These are phyloP conservation scores for Halocaridina rubra DNA, from an alignment of 2,888 invertebrate genomes.

Conservation along the genomic window DNA sequence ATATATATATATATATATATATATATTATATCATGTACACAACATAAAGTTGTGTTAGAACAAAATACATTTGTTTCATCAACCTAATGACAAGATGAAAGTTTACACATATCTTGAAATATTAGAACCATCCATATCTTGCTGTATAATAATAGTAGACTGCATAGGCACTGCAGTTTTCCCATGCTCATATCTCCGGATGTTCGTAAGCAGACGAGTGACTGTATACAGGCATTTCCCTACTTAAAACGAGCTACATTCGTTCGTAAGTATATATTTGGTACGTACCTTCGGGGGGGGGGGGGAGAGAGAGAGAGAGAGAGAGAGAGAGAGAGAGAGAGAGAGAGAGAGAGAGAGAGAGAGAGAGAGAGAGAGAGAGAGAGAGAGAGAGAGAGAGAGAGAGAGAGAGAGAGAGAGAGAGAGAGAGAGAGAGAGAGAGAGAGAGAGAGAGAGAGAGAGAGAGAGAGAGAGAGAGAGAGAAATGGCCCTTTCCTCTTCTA, in stretches of 20 bases:
- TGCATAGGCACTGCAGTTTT: too few species aligned
- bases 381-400: background rate
- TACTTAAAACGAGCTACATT: background rate
- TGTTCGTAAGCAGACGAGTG: background rate
- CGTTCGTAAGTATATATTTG: background rate
- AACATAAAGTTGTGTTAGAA: too few species aligned
- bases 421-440: background rate
- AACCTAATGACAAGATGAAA: too few species aligned
- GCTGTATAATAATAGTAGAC: too few species aligned
- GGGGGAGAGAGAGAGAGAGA: background rate
- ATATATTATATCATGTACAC: conserved; percentile 67
- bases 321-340: too few species aligned
- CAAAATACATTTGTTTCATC: too few species aligned
- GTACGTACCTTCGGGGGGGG: background rate
- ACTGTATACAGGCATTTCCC: background rate
- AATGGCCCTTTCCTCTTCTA: background rate
- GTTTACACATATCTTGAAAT: too few species aligned
- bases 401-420: background rate
- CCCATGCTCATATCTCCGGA: conserved; percentile 70
- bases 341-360: background rate
- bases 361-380: background rate
- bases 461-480: background rate
- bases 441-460: background rate
- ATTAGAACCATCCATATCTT: too few species aligned
- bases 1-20: conserved; percentile 17